Percentiles rank a stretch among this genome's conserved stretches.
phyloP scores from a whole-genome alignment of 2,888 invertebrate genomes.

The Conus canariensis region DNA sequence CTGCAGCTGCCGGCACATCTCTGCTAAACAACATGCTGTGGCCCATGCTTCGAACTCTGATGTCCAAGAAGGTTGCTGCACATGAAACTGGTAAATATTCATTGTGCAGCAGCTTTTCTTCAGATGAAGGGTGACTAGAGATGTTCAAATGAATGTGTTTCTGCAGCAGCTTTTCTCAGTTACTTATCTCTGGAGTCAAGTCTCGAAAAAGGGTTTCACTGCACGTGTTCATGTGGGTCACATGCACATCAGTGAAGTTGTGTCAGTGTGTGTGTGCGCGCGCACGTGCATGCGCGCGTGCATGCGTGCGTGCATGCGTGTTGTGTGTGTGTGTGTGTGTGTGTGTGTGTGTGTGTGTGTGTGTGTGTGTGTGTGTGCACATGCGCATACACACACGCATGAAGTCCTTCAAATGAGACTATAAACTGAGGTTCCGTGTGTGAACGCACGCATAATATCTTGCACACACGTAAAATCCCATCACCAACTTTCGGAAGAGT shows the following conservation, averaged over 20 bases:
- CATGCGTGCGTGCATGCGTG: background rate
- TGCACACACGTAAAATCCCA: too few relatives aligned
- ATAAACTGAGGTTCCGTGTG: too few relatives aligned
- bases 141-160: background rate
- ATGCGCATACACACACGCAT: too few relatives aligned
- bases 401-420: too few relatives aligned
- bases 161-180: background rate
- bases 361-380: too few relatives aligned
- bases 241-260: background rate
- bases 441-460: too few relatives aligned
- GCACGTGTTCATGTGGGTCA: background rate
- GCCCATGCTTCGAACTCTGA: too few relatives aligned
- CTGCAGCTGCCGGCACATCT: too few relatives aligned
- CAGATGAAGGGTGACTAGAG: background rate
- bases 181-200: background rate
- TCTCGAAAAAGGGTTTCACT: background rate
- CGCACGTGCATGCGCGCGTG: background rate
- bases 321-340: constrained; percentile 1
- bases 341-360: too few relatives aligned
- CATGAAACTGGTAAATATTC: background rate
- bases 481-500: too few relatives aligned
- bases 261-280: background rate
- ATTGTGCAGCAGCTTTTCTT: background rate
- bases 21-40: too few relatives aligned
- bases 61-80: background rate